Conservation (phyloP, 2,797 vertebrate genomes). For the Micrastur ruficollis region DNA sequence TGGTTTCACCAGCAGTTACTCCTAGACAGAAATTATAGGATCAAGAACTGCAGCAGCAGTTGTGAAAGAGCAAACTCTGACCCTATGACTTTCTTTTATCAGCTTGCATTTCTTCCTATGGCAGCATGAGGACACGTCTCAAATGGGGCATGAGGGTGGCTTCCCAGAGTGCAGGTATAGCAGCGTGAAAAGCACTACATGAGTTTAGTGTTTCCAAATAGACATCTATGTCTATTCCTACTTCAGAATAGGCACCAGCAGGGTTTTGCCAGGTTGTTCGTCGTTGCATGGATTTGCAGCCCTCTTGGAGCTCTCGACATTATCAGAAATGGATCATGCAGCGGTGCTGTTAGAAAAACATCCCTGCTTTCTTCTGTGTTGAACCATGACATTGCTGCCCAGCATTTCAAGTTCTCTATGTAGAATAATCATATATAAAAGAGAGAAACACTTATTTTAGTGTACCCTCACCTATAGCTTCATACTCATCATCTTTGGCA, state of each 20-base stretch:
- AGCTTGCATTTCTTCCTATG: not conserved
- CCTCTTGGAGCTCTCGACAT: not conserved
- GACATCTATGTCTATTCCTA: not conserved
- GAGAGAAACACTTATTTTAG: not conserved
- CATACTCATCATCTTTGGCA: not conserved
- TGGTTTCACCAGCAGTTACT: not conserved
- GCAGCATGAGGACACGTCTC: not conserved
- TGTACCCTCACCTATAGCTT: not conserved
- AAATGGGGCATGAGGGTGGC: not conserved
- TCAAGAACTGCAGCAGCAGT: not conserved
- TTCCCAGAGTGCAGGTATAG: not conserved
- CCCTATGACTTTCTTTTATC: not conserved
- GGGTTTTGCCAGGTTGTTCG: not conserved
- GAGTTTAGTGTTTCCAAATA: not conserved
- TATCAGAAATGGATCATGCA: not conserved
- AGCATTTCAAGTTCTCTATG: not conserved
- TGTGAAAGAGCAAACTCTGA: not conserved
- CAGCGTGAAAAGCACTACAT: not conserved
- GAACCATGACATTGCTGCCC: not conserved
- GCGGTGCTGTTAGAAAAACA: not conserved
- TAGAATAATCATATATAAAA: not conserved
- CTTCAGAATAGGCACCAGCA: not conserved
- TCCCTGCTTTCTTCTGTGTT: not conserved
- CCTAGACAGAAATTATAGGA: not conserved
- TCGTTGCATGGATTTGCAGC: not conserved